Evolutionary conservation across 2,113 vertebrate species (phyloP), one percentile per base, ranked within the genome.

Genomic region (Leucopsar rothschildi): DNA sequence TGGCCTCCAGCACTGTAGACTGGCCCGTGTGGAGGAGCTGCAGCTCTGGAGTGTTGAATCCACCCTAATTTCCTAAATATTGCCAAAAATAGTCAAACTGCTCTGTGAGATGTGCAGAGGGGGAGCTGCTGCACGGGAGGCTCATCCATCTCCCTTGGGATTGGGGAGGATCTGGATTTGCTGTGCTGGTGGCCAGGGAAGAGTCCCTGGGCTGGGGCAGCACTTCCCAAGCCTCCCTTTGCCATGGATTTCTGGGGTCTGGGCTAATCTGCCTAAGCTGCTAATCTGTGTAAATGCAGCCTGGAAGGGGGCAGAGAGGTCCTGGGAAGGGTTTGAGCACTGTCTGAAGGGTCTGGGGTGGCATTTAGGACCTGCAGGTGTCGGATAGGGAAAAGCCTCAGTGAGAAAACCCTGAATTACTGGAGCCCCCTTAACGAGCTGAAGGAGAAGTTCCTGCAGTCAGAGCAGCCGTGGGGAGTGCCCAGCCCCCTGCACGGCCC

Each of bases 71-170:
- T 49, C 88, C 88, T 63, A 83, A 83, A 90, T 83, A 90, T 90
- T 90, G 80, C 88, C 88, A 90, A 90, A 90, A 90, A 90, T 90
- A 90, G 88, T 90, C 80, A 90, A 77, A 70, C 56, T 63, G 35
- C 63, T 90, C 55, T 0, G 6, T 23, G 4, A 80, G 88, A 28
- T 83, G 80, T 42, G 22, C 35, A 11, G 70, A 82, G 88, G 80
- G 80, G 88, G 88, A 83, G 71, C 71, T 0, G 5, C 71, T 35
- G 49, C 79, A 11, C 63, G 5, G 71, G 63, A 90, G 71, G 49
- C 55, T 69, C 70, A 69, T 82, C 87, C 70, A 23, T 90, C 79
- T 90, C 79, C 56, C 64, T 56, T 1, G 40, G 79, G 35, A 53
- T 28, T 0, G 0, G 55, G 55, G 55, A 69, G 35, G 40, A 76